Percentiles rank a stretch among this genome's conserved stretches.
These are phyloP conservation scores for Drosophila mayri DNA, from an alignment of 1,140 invertebrate genomes.

Conservation along the genomic window DNA sequence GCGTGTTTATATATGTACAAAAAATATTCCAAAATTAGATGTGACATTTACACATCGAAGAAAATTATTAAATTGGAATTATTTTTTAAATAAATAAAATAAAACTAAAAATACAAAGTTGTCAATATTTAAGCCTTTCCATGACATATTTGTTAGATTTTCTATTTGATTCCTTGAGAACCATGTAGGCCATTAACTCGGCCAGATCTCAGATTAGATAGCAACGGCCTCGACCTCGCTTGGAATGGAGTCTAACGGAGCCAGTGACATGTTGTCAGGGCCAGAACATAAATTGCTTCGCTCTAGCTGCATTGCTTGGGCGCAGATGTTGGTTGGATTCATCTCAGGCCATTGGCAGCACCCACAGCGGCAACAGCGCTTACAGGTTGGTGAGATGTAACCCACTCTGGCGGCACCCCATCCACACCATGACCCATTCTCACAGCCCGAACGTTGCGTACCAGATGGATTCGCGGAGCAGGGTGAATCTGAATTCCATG, in stretches of 20 bases:
- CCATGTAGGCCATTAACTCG: constrained; percentile 1
- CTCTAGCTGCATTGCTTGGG: constrained; percentile 38
- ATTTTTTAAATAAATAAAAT: too few species aligned
- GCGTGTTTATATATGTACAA: neutral
- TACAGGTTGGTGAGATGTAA: constrained; percentile 16
- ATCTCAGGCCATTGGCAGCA: constrained; percentile 28
- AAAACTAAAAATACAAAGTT: neutral
- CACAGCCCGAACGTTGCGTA: constrained; percentile 64
- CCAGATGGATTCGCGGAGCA: constrained; percentile 24
- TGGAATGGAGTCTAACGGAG: constrained; percentile 15
- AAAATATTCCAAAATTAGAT: neutral
- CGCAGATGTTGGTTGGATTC: constrained; percentile 23
- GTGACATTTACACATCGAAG: neutral
- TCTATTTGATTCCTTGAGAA: neutral
- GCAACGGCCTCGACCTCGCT: constrained; percentile 9
- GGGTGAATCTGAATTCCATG: constrained; percentile 60
- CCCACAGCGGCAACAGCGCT: constrained; percentile 27
- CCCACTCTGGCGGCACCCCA: constrained; percentile 37
- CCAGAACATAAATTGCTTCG: constrained; percentile 20
- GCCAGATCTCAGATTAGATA: neutral
- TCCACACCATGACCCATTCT: constrained; percentile 70
- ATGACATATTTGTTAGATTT: neutral
- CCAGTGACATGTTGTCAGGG: constrained; percentile 5
- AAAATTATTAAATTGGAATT: too few species aligned
- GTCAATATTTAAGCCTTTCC: too few species aligned